A percentile compares a stretch with the other conserved stretches of the same genome.
phyloP scores from a whole-genome alignment of 2,113 vertebrate species.

The Nesoenas mayeri region DNA sequence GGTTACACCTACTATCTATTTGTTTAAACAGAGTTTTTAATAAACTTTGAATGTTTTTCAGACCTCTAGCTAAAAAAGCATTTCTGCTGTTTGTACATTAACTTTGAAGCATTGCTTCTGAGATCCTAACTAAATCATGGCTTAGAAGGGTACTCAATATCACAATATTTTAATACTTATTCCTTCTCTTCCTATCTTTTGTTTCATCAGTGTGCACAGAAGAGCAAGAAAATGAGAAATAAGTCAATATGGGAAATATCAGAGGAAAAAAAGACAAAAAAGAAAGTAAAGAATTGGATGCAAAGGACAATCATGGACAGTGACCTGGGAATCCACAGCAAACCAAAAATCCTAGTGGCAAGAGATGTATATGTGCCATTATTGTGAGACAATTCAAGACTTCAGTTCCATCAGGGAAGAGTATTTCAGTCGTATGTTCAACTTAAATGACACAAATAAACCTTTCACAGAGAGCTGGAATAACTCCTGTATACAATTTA shows the following conservation, averaged over 20 bases:
- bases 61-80: constrained; percentile 16
- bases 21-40: constrained; percentile 49
- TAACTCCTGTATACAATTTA: not conserved
- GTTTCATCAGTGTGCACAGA: not conserved
- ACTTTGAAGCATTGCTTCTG: constrained; percentile 27
- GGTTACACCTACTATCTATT: not conserved
- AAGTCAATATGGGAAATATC: not conserved
- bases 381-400: not conserved
- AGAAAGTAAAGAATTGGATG: not conserved
- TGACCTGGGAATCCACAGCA: not conserved
- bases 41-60: constrained; percentile 40
- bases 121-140: not conserved
- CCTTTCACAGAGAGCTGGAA: not conserved
- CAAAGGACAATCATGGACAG: not conserved
- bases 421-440: not conserved
- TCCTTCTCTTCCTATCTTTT: not conserved
- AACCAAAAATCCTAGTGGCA: not conserved
- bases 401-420: not conserved
- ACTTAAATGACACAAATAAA: not conserved
- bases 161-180: not conserved
- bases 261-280: not conserved
- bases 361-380: not conserved
- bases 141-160: not conserved
- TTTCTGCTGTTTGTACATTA: constrained; percentile 15
- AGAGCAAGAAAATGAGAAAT: not conserved